Base-by-base conservation (phyloP, 1,140 invertebrate species). In the Schlechtendalia chinensis region DNA sequence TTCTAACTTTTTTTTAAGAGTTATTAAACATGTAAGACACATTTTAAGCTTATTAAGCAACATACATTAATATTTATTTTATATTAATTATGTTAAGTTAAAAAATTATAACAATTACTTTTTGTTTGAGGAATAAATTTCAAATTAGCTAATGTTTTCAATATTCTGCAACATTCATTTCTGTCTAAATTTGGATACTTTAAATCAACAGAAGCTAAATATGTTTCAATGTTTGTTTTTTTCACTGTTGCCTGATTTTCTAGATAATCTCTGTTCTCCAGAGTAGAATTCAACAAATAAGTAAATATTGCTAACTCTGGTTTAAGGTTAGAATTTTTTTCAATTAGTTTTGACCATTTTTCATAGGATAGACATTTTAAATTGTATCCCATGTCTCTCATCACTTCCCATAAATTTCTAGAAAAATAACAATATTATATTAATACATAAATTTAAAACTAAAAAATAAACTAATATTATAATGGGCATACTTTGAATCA, bases 391-490 rank as follows among this genome's bases (percentile, higher is more conserved):
- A 69, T 27, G 45, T 75, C 54, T n/a, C 79, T 75, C 71, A 84
- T 59, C 50, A 82, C 65, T 72, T 81, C 53, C 83, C 83, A 84
- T 24, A 83, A 67, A 61, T 82, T 17, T 71, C 83, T 84, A 72
- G 16, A 56, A 82, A 77, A 58, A 56, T 12, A 16, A n/a, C n/a
- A 53, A 65, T 61, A 10, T 10, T 22, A 61, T 61, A 61, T 45
- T 19, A 22, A 32, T n/a, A 72, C 24, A 69, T 17, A 17, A 14
- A 45, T 0, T 67, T 47, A 58, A 27, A 27, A 10, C 19, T 8
- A 39, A 39, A 39, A 39, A 8, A 8, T 22, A 24, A 45, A n/a
- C 16, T 22, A 0, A 53, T 65, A 56, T 65, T 1, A 4, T 39
- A 63, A 63, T 58, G 16, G 14, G 11, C 4, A 19, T 63, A 54